Evolutionary conservation across 2,113 vertebrate genomes (phyloP).

Genomic region (Nerophis ophidion): DNA sequence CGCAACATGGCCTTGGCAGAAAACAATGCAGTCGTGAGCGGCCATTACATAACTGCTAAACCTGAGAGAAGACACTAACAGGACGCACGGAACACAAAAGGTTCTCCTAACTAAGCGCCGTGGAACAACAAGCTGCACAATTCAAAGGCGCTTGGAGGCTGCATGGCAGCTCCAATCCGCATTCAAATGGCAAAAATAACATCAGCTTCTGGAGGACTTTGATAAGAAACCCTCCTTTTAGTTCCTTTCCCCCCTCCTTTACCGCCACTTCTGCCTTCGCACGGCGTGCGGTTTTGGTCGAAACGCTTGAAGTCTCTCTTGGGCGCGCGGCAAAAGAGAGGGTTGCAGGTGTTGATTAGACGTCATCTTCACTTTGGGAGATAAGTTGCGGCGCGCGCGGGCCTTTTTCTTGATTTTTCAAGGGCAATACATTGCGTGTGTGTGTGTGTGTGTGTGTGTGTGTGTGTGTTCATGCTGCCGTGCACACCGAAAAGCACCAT

Average conservation of each 20-base stretch:
- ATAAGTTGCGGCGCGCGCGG: conserved; percentile 59
- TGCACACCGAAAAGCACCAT: conserved; percentile 37
- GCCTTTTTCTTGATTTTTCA: conserved; percentile 69
- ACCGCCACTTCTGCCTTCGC: conserved; percentile 25
- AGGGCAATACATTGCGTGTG: conserved; percentile 61
- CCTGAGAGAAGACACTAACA: neutral
- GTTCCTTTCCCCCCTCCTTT: conserved; percentile 21
- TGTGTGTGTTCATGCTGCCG: conserved; percentile 21
- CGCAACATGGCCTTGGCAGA: too few species aligned
- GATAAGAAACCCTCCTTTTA: conserved; percentile 46
- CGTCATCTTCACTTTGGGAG: conserved; percentile 72
- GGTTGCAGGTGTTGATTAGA: conserved; percentile 76
- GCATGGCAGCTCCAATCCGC: conserved; percentile 41
- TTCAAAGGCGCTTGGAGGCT: conserved; percentile 40
- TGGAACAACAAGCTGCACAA: conserved; percentile 37
- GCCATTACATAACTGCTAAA: neutral
- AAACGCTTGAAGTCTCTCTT: conserved; percentile 70
- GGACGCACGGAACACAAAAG: neutral
- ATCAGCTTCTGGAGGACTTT: conserved; percentile 51
- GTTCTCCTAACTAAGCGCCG: conserved; percentile 25
- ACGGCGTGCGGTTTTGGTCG: conserved; percentile 60
- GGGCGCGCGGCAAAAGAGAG: conserved; percentile 57
- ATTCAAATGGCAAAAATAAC: conserved; percentile 52
- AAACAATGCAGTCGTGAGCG: too few species aligned
- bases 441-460: conserved; percentile 12